phyloP scores from a whole-genome alignment of 2,797 vertebrate species.

The Odontamblyopus lacepedii region DNA sequence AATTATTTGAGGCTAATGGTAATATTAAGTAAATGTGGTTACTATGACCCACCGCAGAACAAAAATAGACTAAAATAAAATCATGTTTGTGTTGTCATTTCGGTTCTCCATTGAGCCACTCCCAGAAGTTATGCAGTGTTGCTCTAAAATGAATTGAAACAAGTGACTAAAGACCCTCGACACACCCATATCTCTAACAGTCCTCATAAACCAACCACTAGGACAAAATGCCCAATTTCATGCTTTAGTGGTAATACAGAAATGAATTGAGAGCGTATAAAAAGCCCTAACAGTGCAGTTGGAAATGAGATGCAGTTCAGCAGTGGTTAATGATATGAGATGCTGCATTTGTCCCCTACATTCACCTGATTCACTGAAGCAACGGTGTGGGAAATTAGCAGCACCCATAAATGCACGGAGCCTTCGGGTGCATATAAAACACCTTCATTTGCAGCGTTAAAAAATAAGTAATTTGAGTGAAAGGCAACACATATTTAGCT shows the following conservation, averaged over 20 bases:
- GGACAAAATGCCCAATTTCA: conserved; percentile 6
- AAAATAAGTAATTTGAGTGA: conserved; percentile 64
- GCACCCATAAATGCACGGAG: conserved; percentile 48
- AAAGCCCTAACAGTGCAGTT: conserved; percentile 11
- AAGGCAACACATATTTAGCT: conserved; percentile 61
- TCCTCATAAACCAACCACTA: conserved; percentile 2
- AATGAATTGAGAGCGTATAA: conserved; percentile 15
- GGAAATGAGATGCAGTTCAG: conserved; percentile 25
- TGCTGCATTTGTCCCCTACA: conserved; percentile 30
- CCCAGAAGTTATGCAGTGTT: too few species aligned
- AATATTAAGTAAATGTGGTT: too few species aligned
- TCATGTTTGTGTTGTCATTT: neutral
- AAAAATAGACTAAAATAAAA: neutral
- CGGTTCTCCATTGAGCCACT: too few species aligned
- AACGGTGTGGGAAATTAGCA: conserved; percentile 43
- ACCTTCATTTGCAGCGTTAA: conserved; percentile 66
- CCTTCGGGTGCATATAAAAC: conserved; percentile 65
- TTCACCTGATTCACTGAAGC: conserved; percentile 38
- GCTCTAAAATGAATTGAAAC: neutral
- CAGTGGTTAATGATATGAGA: conserved; percentile 42
- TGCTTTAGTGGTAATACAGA: conserved; percentile 20
- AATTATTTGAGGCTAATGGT: too few species aligned
- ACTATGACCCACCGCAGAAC: too few species aligned
- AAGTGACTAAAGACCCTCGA: neutral
- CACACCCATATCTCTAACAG: neutral